Conservation (phyloP, 2,797 vertebrate species). For the Odontamblyopus lacepedii region DNA sequence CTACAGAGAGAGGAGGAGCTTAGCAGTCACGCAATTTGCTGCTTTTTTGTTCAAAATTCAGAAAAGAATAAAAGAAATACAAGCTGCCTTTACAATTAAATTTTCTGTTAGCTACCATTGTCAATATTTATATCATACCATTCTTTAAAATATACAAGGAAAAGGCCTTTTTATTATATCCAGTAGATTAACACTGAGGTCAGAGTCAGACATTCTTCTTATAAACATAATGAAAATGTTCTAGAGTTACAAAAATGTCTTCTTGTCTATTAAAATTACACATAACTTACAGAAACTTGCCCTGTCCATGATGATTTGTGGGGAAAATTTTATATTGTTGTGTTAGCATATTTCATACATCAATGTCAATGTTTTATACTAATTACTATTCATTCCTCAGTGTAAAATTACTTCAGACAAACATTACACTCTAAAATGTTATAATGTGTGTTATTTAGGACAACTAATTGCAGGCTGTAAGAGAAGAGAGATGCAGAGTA, state of each 20-base stretch:
- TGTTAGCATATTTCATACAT: conserved; percentile 8
- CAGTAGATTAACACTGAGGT: neutral
- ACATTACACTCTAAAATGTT: neutral
- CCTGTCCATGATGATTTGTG: conserved; percentile 10
- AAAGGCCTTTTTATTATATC: neutral
- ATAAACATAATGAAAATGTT: neutral
- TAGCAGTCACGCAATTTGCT: neutral
- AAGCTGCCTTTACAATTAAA: neutral
- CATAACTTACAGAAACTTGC: conserved; percentile 16
- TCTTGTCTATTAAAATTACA: conserved; percentile 20
- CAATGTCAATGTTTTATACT: conserved; percentile 1
- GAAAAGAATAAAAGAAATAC: neutral
- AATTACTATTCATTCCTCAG: neutral
- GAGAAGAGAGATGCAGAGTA: conserved; percentile 34
- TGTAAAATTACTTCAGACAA: neutral
- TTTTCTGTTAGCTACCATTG: neutral
- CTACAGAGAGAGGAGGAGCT: conserved; percentile 30
- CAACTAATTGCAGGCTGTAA: conserved; percentile 29
- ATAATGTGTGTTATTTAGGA: conserved; percentile 16
- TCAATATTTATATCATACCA: neutral
- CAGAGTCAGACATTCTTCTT: neutral
- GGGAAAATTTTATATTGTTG: conserved; percentile 3
- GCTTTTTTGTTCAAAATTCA: neutral
- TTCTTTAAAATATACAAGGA: neutral
- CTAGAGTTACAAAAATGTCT: neutral